Conservation (phyloP, 1,140 invertebrate genomes). For the Thrips palmi region DNA sequence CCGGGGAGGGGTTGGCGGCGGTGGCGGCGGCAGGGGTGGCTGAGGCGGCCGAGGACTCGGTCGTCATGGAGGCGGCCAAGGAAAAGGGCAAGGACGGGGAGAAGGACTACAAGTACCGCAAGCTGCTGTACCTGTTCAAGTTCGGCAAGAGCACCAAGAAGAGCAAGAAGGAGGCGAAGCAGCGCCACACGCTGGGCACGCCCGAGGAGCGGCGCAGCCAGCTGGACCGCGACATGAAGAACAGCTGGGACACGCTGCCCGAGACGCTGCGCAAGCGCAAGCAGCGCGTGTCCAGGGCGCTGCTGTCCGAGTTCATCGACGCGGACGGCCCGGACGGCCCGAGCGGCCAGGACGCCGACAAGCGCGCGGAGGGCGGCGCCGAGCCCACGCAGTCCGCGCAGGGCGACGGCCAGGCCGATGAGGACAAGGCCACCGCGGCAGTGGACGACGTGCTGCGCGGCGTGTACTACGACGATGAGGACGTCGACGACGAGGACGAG, state of each 20-base stretch:
- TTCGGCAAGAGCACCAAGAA: conserved; percentile 15
- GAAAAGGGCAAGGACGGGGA: conserved; percentile 10
- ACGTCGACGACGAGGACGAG: conserved; percentile 15
- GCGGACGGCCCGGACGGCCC: no score
- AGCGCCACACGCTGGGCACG: conserved; percentile 26
- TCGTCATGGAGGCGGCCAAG: not conserved
- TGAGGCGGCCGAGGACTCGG: not conserved
- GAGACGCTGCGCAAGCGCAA: no score
- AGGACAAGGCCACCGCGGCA: conserved; percentile 7
- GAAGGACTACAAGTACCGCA: conserved; percentile 10
- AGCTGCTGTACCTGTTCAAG: conserved; percentile 8
- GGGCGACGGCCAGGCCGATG: conserved; percentile 2
- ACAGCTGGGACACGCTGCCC: no score
- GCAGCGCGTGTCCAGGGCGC: no score
- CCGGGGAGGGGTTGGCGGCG: not conserved
- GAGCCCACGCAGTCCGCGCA: conserved; percentile 6
- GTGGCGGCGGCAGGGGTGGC: not conserved
- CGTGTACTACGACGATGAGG: conserved; percentile 2
- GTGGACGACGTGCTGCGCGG: conserved; percentile 4
- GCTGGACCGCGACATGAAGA: no score
- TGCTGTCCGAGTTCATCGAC: no score
- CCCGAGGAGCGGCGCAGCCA: conserved; percentile 8
- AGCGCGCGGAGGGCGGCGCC: conserved; percentile 19
- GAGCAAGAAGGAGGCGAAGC: conserved; percentile 24
- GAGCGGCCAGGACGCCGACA: conserved; percentile 18